A percentile compares a stretch with the other conserved stretches of the same genome.
Conservation (phyloP, 2,113 vertebrate genomes). For the Tragelaphus buxtoni region DNA sequence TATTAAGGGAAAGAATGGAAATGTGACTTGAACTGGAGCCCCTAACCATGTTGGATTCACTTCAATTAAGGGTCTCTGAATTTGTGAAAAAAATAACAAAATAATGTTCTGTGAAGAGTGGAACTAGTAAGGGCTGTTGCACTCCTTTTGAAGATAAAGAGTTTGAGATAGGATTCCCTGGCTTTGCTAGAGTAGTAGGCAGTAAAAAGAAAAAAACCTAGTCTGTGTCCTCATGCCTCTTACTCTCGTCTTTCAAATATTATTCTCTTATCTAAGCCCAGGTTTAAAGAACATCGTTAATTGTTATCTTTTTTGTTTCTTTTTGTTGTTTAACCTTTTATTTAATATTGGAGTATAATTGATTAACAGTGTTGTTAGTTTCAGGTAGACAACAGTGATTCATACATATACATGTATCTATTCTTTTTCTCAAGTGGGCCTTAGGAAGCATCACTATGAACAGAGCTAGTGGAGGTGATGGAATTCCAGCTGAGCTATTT, state of each 20-base stretch:
- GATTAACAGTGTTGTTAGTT: neutral
- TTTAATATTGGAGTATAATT: neutral
- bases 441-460: neutral
- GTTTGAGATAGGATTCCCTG: neutral
- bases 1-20: neutral
- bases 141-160: slow-evolving; percentile 5
- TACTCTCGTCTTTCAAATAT: neutral
- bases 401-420: neutral
- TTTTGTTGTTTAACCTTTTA: neutral
- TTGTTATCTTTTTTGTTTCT: neutral
- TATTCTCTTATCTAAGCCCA: neutral
- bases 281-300: neutral
- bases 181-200: neutral
- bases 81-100: neutral
- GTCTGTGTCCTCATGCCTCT: neutral
- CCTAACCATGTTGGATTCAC: neutral
- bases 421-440: neutral
- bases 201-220: neutral
- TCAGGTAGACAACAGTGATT: neutral
- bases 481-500: neutral
- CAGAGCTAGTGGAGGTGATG: neutral
- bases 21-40: neutral
- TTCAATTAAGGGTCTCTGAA: neutral
- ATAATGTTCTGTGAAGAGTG: neutral
- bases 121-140: neutral